Percentiles rank a stretch among this genome's conserved stretches.
Conservation (phyloP, 1,140 invertebrate species). For the Megalopta genalis region DNA sequence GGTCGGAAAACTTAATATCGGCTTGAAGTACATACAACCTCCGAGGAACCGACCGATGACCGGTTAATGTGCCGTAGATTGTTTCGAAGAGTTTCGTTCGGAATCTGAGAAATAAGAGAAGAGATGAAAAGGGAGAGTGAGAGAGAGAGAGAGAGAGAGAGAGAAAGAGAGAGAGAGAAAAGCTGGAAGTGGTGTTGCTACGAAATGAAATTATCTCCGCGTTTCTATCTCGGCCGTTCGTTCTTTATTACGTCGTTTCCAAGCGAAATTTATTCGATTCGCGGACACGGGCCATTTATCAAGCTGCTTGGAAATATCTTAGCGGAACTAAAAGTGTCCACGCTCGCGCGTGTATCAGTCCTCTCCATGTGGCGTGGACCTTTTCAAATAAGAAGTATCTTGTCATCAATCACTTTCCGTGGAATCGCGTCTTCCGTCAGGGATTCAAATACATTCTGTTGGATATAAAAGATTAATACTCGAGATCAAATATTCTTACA, state of each 20-base stretch:
- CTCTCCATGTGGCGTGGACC: conserved; percentile 2
- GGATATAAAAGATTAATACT: conserved; percentile 9
- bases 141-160: no score
- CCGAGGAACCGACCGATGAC: conserved; percentile 4
- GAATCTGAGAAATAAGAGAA: conserved; percentile 12
- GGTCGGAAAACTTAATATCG: conserved; percentile 37
- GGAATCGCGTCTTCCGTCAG: conserved; percentile 1
- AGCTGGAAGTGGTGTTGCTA: not conserved
- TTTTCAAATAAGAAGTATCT: conserved; percentile 39
- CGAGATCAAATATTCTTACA: not conserved
- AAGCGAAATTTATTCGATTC: conserved; percentile 48
- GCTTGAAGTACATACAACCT: not conserved
- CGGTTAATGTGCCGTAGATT: conserved; percentile 40
- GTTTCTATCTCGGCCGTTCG: conserved; percentile 23
- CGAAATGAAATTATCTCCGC: conserved; percentile 50
- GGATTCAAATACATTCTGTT: conserved; percentile 32
- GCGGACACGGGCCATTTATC: conserved; percentile 52
- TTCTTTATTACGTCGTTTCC: conserved; percentile 39
- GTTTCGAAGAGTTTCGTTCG: conserved; percentile 29
- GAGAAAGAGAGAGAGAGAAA: no score
- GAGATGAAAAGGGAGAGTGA: no score
- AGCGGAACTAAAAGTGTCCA: conserved; percentile 43
- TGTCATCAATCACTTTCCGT: conserved; percentile 46
- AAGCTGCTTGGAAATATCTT: conserved; percentile 55
- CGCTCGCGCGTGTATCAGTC: conserved; percentile 35